Base-by-base conservation (phyloP, 2,797 vertebrate genomes). In the Rhabdophis nuchalis region DNA sequence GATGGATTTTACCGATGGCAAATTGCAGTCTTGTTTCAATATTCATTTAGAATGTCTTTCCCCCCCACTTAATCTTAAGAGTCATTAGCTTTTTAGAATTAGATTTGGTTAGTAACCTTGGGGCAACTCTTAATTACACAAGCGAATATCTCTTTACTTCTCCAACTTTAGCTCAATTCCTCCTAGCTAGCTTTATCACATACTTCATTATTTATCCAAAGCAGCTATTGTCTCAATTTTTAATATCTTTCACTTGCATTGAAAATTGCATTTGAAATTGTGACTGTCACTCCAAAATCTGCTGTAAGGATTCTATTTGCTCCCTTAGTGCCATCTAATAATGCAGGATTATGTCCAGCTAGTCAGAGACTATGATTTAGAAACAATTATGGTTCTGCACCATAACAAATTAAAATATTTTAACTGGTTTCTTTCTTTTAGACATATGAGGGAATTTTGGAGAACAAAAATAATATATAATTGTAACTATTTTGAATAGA, bases 401-500 rank as follows among this genome's bases (percentile, higher is more conserved):
- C 58, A 86, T 87, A 32, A 64, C 60, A 68, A 53, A 92, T 72
- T 0, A 27, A 87, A 64, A 16, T 85, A n/a, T 36, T 61, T 53
- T 85, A 86, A 89, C 25, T 60, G 91, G 56, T 89, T 54, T 72
- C 86, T 92, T 86, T 89, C 50, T 54, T 87, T 25, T 86, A 77
- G 5, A 87, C 46, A 36, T 92, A 92, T 0, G 87, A 95, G 87
- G 86, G 54, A 94, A 95, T 91, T 60, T 88, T 36, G 57, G 87
- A 85, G n/a, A 27, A 53, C 77, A 87, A 9, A 87, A 56, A 27
- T 87, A 58, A 72, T 85, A 50, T 27, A 18, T 18, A 90, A 29
- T 82, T 46, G 23, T 72, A 72, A 41, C 5, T 41, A 87, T 25
- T 77, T 27, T 92, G 29, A 88, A 50, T 14, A 82, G 32, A 13